Evolutionary conservation across 2,113 vertebrate genomes (phyloP).

Genomic region (Aramus guarauna): DNA sequence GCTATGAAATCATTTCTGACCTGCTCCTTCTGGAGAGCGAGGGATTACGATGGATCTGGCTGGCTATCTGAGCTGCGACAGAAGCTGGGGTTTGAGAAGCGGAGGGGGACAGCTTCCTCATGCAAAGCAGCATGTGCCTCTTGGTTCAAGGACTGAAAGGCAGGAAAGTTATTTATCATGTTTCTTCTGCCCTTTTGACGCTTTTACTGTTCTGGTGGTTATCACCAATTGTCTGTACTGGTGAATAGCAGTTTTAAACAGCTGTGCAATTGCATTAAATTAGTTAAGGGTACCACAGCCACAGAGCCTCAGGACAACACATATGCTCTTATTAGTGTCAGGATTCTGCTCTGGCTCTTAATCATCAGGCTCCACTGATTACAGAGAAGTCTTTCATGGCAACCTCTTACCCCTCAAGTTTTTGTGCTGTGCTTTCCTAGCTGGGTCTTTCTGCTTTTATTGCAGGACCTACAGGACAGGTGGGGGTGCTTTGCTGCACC

Average conservation of each 20-base stretch:
- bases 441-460: background rate
- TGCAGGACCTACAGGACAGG: background rate
- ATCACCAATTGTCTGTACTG: background rate
- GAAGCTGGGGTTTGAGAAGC: background rate
- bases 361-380: background rate
- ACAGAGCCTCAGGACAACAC: constrained; percentile 26
- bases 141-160: background rate
- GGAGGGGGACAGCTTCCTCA: background rate
- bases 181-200: background rate
- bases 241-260: constrained; percentile 32
- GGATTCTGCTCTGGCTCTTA: background rate
- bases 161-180: background rate
- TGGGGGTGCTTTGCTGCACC: background rate
- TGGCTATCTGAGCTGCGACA: background rate
- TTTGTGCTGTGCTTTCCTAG: background rate
- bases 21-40: background rate
- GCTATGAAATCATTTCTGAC: background rate
- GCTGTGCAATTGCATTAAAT: constrained; percentile 21
- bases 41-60: background rate
- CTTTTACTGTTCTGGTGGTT: background rate
- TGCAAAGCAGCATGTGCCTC: background rate
- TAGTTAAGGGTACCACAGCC: background rate
- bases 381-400: background rate
- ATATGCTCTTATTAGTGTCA: background rate
- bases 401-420: background rate